A percentile compares a stretch with the other conserved stretches of the same genome.
Evolutionary conservation across 2,797 vertebrate genomes (phyloP).

Genomic region (Pseudochromis fuscus): DNA sequence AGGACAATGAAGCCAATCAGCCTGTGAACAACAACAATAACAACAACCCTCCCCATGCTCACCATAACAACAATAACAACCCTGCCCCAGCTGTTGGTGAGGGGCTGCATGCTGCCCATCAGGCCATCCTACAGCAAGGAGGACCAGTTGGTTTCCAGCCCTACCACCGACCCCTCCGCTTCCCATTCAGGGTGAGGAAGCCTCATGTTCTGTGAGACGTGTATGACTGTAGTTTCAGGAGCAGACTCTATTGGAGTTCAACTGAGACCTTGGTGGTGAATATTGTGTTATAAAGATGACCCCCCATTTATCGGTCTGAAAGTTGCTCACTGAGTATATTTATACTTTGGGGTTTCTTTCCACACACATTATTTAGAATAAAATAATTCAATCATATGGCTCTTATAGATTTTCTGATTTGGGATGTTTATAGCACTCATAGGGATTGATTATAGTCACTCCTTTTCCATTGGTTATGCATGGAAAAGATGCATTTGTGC

Average conservation of each 20-base stretch:
- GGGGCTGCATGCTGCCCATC: slow-evolving; percentile 97
- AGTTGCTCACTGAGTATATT: background rate
- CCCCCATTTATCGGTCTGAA: background rate
- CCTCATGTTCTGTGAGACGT: background rate
- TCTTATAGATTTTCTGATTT: background rate
- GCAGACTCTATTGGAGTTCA: background rate
- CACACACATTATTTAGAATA: slow-evolving; percentile 2
- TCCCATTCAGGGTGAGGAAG: slow-evolving; percentile 92
- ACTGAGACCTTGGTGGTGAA: background rate
- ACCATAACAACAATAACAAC: slow-evolving; percentile 92
- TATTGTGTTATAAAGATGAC: background rate
- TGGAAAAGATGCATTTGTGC: background rate
- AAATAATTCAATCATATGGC: no score
- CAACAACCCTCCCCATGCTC: slow-evolving; percentile 91
- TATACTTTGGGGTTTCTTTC: background rate
- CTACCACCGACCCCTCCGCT: slow-evolving; percentile 94
- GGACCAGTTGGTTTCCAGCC: slow-evolving; percentile 99
- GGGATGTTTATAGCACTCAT: background rate
- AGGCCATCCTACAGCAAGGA: slow-evolving; percentile 98
- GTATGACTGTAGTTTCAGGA: background rate
- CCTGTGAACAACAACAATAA: slow-evolving; percentile 95
- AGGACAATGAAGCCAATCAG: slow-evolving; percentile 95
- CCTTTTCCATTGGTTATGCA: background rate
- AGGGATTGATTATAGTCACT: no score
- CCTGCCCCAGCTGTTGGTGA: slow-evolving; percentile 94